Conservation (phyloP, 2,888 invertebrate genomes). For the Phortica okadai region DNA sequence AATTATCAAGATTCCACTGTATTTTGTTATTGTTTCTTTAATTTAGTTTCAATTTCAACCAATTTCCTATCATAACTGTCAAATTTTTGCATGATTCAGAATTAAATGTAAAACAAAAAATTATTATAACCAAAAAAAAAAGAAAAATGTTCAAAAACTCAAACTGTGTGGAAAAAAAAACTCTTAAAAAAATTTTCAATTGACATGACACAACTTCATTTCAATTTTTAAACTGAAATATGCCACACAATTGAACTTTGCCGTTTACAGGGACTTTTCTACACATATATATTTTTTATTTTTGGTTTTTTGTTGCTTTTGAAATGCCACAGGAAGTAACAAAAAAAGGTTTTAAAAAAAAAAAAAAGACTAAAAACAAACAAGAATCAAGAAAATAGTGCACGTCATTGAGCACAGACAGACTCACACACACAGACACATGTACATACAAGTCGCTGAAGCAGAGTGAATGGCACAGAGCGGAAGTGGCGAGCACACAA, state of each 20-base stretch:
- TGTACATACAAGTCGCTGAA: background rate
- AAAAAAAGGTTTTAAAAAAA: background rate
- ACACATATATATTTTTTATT: background rate
- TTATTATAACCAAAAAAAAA: no score
- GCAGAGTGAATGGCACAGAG: background rate
- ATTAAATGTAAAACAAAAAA: no score
- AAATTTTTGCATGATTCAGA: no score
- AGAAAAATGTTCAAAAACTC: no score
- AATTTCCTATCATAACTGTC: background rate
- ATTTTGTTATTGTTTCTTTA: background rate
- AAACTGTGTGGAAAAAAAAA: no score
- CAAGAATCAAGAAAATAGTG: background rate
- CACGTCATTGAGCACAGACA: constrained; percentile 3
- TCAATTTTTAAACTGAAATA: background rate
- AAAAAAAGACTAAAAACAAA: background rate
- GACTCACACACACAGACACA: background rate
- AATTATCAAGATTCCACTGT: background rate
- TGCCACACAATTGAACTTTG: background rate
- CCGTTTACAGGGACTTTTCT: background rate
- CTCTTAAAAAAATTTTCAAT: no score
- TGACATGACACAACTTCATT: no score
- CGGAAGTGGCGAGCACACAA: constrained; percentile 2
- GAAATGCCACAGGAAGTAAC: background rate
- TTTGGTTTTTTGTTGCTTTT: no score
- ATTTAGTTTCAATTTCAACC: background rate